Evolutionary conservation across 2,888 invertebrate genomes (phyloP).

Genomic region (Microctonus aethiopoides): DNA sequence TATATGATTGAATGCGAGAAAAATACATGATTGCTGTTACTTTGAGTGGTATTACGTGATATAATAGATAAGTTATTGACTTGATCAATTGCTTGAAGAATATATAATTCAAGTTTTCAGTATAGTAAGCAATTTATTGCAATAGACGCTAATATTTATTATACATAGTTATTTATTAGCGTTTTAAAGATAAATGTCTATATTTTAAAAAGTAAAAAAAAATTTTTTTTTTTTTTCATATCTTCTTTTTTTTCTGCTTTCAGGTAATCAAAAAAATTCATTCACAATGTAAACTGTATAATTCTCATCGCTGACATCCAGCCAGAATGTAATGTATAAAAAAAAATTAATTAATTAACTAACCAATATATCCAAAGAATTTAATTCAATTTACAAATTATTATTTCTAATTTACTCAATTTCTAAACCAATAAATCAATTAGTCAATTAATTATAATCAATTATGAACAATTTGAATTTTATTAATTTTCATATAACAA

Average conservation of each 20-base stretch:
- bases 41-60: background rate
- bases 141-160: background rate
- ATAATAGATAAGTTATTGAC: constrained; percentile 2
- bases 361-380: too few relatives aligned
- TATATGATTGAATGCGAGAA: background rate
- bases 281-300: too few relatives aligned
- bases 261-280: too few relatives aligned
- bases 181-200: background rate
- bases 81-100: background rate
- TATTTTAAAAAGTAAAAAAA: background rate
- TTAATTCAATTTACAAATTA: too few relatives aligned
- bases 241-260: background rate
- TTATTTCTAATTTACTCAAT: too few relatives aligned
- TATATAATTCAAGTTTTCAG: background rate
- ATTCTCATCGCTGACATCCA: too few relatives aligned
- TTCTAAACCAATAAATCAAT: too few relatives aligned
- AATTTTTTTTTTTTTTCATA: background rate
- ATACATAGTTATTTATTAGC: background rate
- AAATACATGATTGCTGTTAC: background rate
- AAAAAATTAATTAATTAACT: too few relatives aligned
- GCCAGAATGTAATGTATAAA: too few relatives aligned
- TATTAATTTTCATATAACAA: too few relatives aligned
- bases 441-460: too few relatives aligned
- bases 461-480: too few relatives aligned
- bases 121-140: background rate